phyloP scores from a whole-genome alignment of 2,797 vertebrate species.

The Gephyroberyx darwinii region DNA sequence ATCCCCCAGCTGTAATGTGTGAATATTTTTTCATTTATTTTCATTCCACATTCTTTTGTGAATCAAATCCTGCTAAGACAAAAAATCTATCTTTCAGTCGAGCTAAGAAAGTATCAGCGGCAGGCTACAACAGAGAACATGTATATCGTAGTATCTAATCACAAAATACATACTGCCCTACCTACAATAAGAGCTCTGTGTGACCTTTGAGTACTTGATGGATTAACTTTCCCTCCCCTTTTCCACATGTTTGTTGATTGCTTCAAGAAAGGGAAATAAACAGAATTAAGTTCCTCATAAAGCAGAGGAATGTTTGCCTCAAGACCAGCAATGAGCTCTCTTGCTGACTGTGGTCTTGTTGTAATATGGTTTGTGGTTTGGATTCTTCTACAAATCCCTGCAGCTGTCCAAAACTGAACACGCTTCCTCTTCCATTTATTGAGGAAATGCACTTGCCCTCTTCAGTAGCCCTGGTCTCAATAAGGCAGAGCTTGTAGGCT shows the following conservation, averaged over 20 bases:
- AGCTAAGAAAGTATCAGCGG: not conserved
- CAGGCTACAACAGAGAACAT: not conserved
- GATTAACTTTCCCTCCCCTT: constrained; percentile 55
- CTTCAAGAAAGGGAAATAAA: constrained; percentile 31
- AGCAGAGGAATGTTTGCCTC: constrained; percentile 55
- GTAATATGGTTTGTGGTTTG: constrained; percentile 58
- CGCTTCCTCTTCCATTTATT: constrained; percentile 47
- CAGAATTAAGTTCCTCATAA: constrained; percentile 33
- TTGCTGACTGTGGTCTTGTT: constrained; percentile 34
- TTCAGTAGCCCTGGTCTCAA: too few species aligned
- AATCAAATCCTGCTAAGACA: not conserved
- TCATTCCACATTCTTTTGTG: not conserved
- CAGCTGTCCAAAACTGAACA: constrained; percentile 53
- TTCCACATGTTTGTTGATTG: constrained; percentile 42
- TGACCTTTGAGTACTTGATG: constrained; percentile 63
- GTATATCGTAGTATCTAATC: constrained; percentile 54
- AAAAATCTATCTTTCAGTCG: not conserved
- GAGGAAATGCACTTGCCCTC: constrained; percentile 47
- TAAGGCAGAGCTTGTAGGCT: not conserved
- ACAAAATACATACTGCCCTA: constrained; percentile 56
- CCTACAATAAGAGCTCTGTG: constrained; percentile 46
- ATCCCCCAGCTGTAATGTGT: not conserved
- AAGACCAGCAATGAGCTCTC: constrained; percentile 23
- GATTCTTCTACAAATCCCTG: constrained; percentile 71
- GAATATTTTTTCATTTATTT: not conserved